These are phyloP conservation scores for Melanargia galathea DNA, from an alignment of 2,888 invertebrate genomes.

Conservation along the genomic window DNA sequence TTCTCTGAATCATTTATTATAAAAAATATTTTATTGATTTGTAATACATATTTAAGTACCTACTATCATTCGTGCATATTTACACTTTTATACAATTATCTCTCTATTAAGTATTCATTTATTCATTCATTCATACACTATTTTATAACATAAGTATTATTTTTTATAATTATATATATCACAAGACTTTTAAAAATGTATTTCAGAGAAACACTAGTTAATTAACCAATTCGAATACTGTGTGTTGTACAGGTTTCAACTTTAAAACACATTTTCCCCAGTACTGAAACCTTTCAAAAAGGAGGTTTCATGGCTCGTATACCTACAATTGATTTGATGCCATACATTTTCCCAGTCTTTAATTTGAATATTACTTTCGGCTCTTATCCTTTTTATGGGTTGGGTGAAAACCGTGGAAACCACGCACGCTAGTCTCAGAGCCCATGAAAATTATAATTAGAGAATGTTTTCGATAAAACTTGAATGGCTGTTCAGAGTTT, in stretches of 20 bases:
- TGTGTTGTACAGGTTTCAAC: background rate
- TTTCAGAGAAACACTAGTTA: background rate
- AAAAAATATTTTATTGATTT: background rate
- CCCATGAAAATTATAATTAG: background rate
- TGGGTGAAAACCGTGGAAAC: constrained; percentile 12
- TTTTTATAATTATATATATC: no score
- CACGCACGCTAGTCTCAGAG: constrained; percentile 5
- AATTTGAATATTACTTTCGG: constrained; percentile 1
- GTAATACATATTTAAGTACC: background rate
- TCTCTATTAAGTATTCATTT: background rate
- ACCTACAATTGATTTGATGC: background rate
- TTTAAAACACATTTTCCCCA: background rate
- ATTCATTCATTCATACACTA: background rate
- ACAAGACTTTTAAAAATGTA: no score
- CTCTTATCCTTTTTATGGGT: constrained; percentile 4
- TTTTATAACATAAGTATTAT: no score
- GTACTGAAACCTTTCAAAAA: background rate
- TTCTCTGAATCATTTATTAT: background rate
- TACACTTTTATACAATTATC: background rate
- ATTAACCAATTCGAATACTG: no score
- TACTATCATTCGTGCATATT: background rate
- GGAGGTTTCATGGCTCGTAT: background rate
- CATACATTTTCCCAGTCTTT: background rate
- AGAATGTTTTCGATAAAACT: background rate
- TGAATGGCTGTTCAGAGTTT: no score